A percentile compares a stretch with the other conserved stretches of the same genome.
These are phyloP conservation scores for Copsychus sechellarum DNA, from an alignment of 2,113 vertebrate genomes.

Conservation along the genomic window DNA sequence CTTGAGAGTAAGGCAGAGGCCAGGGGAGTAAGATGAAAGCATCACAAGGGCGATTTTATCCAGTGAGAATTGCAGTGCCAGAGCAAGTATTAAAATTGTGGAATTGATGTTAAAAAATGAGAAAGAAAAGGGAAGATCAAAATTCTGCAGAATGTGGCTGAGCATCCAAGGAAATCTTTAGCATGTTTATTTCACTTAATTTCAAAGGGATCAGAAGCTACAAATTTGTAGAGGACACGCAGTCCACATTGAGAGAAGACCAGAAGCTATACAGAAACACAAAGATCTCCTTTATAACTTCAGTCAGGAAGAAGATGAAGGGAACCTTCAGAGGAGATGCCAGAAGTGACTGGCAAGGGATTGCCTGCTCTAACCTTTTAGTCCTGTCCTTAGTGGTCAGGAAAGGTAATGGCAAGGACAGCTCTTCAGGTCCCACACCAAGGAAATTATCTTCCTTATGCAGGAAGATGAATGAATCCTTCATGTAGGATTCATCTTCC, in stretches of 20 bases:
- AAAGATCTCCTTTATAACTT: not conserved
- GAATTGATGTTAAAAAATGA: not conserved
- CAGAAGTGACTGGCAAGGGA: not conserved
- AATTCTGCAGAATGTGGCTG: not conserved
- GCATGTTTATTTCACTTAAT: not conserved
- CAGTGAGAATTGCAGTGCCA: not conserved
- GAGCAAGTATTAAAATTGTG: not conserved
- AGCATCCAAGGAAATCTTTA: not conserved
- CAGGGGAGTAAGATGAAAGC: not conserved
- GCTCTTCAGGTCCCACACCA: not conserved
- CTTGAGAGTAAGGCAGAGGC: not conserved
- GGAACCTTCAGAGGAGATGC: not conserved
- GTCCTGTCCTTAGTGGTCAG: not conserved
- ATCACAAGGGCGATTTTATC: not conserved
- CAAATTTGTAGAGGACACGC: not conserved
- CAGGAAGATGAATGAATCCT: too few relatives aligned
- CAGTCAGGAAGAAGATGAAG: not conserved
- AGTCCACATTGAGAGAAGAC: not conserved
- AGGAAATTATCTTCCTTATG: not conserved
- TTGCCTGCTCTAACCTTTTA: not conserved
- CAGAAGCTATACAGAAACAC: not conserved
- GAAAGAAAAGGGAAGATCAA: not conserved
- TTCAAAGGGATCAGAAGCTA: not conserved
- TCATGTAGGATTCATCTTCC: not conserved
- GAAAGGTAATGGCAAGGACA: not conserved